Base-by-base conservation (phyloP, 2,113 vertebrate genomes). In the Galeopterus variegatus region DNA sequence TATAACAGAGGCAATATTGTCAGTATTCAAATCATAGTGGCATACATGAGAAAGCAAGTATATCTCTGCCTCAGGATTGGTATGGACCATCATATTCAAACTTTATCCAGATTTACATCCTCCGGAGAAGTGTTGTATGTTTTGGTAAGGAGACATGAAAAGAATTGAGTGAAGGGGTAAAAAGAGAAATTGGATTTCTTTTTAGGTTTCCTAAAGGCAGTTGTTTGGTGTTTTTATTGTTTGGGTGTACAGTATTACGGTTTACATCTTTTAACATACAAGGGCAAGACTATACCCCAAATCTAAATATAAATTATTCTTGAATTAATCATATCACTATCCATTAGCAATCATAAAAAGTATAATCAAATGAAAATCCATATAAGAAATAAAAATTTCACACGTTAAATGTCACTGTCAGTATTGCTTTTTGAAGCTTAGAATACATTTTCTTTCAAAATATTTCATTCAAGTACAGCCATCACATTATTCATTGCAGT, bases 261-360 rank as follows among this genome's bases (percentile, higher is more conserved):
- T 76, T 88, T 60, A 41, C n/a, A 92, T 92, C 6, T 94, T 93
- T 64, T 58, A 90, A 62, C 80, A 41, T 89, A 45, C 1, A 76
- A 95, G 65, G 4, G 24, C 33, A 94, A 75, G 26, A 87, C 10
- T 82, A 48, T 41, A 48, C 75, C 10, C n/a, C 50, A 89, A 64
- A 45, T 58, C 2, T 75, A 80, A 89, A 17, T 50, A 65, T 10
- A 94, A 79, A 65, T 56, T 97, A 36, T 85, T 89, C 18, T 77
- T 95, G 12, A 91, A 89, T 79, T 93, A 94, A 72, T 91, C 31
- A 56, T 91, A 79, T 64, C 26, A 69, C 33, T 48, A 41, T 88
- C 33, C 6, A 60, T 18, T 76, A 62, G 15, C 6, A 62, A 26
- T 56, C 50, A 60, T 88, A 73, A 87, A 58, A 72, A 50, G 3